These are phyloP conservation scores for Urocynchramus pylzowi DNA, from an alignment of 2,113 vertebrate species.

Conservation along the genomic window DNA sequence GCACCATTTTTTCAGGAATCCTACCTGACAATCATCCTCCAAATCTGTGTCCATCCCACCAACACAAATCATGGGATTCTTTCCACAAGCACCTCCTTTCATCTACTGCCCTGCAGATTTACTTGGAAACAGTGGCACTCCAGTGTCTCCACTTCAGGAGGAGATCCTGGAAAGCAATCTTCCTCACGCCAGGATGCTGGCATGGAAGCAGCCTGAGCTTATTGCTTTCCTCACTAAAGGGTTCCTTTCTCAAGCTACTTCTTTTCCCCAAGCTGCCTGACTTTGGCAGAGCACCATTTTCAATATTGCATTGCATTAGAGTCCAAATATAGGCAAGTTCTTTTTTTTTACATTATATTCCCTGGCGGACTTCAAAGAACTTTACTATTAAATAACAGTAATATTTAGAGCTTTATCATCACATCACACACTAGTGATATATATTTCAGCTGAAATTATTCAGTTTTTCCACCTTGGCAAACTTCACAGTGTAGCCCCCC, in stretches of 20 bases:
- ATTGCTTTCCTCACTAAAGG: conserved; percentile 33
- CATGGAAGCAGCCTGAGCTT: conserved; percentile 7
- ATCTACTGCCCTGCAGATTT: neutral
- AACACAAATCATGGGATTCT: neutral
- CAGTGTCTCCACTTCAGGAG: conserved; percentile 21
- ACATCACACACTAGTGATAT: neutral
- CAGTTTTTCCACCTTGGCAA: neutral
- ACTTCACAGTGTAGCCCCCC: neutral
- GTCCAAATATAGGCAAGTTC: neutral
- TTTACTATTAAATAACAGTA: neutral
- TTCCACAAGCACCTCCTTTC: neutral
- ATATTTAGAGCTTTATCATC: neutral
- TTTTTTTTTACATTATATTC: neutral
- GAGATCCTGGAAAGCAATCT: conserved; percentile 50
- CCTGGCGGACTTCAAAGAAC: neutral
- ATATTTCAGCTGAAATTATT: conserved; percentile 9
- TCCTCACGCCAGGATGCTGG: conserved; percentile 52
- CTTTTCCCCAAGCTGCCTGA: conserved; percentile 6
- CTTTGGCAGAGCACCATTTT: neutral
- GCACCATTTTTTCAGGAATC: neutral
- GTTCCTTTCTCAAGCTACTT: conserved; percentile 45
- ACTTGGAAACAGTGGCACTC: conserved; percentile 43
- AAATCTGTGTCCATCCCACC: neutral
- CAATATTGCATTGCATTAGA: neutral
- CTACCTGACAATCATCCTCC: neutral